Conservation (phyloP, 2,113 vertebrate species). For the Malurus elegans region DNA sequence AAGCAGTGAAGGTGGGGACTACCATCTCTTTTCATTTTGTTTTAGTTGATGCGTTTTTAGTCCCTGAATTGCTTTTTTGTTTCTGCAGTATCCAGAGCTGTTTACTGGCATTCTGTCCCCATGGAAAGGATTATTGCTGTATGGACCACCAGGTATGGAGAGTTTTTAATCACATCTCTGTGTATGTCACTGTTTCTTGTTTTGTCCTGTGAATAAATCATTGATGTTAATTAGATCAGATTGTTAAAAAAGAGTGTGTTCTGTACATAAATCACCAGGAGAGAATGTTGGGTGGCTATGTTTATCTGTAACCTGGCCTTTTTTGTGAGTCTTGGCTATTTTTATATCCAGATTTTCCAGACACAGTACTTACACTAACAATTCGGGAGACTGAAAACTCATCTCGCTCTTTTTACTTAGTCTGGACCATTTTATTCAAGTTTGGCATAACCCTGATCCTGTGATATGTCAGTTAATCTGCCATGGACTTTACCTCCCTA, state of each 20-base stretch:
- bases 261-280: neutral
- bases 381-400: neutral
- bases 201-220: neutral
- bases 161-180: neutral
- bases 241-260: neutral
- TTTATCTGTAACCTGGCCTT: neutral
- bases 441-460: neutral
- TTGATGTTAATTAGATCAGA: neutral
- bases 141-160: slow-evolving; percentile 89
- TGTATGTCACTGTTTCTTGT: neutral
- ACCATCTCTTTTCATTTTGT: neutral
- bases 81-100: slow-evolving; percentile 87
- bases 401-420: neutral
- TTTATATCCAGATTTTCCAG: neutral
- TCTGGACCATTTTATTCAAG: neutral
- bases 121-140: slow-evolving; percentile 93
- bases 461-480: neutral
- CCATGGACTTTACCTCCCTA: neutral
- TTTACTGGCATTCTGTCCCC: slow-evolving; percentile 95
- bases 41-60: neutral
- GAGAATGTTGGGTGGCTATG: neutral
- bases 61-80: neutral
- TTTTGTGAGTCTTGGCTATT: neutral
- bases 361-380: neutral
- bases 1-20: neutral